A percentile compares a stretch with the other conserved stretches of the same genome.
Evolutionary conservation across 2,797 vertebrate species (phyloP).

Genomic region (Peromyscus nudipes): DNA sequence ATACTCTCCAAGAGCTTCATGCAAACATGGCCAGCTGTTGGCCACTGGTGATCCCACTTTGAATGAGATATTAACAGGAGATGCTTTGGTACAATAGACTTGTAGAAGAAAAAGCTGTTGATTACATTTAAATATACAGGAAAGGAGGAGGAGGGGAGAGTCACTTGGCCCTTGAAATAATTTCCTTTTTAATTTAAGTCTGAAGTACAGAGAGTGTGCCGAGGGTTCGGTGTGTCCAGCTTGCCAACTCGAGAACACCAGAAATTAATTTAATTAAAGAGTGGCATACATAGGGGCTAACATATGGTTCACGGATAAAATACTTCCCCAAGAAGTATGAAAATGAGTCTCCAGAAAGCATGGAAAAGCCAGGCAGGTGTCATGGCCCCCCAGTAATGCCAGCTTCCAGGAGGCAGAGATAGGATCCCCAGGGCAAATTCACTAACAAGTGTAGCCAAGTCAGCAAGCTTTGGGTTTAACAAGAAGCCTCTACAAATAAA

Average conservation of each 20-base stretch:
- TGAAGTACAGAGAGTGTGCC: not conserved
- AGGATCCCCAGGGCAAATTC: not conserved
- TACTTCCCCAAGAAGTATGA: not conserved
- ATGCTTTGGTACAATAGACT: constrained; percentile 8
- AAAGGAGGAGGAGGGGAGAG: not conserved
- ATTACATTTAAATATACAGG: not conserved
- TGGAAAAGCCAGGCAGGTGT: not conserved
- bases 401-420: not conserved
- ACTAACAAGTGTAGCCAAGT: not conserved
- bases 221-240: not conserved
- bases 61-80: constrained; percentile 16
- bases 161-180: not conserved
- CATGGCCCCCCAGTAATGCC: not conserved
- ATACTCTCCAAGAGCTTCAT: constrained; percentile 8
- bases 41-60: not conserved
- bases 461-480: not conserved
- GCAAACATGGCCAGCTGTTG: not conserved
- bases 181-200: not conserved
- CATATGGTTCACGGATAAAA: not conserved
- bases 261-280: not conserved
- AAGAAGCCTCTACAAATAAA: not conserved
- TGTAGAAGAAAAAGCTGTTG: not conserved
- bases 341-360: not conserved
- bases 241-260: not conserved
- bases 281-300: not conserved